These are phyloP conservation scores for Esox lucius DNA, from an alignment of 2,797 vertebrate species.

Conservation along the genomic window DNA sequence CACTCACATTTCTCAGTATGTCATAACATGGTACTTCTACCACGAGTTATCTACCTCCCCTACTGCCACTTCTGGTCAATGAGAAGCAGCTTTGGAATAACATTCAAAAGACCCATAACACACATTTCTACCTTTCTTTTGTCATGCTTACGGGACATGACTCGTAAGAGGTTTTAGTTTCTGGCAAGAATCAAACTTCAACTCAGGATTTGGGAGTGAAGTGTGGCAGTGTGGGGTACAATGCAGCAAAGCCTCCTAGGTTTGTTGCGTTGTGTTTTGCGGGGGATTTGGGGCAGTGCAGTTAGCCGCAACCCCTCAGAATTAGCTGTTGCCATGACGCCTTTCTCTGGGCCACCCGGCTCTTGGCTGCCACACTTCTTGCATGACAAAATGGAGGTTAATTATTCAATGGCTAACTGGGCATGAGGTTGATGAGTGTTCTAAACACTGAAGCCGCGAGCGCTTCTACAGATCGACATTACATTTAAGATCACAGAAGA, in stretches of 20 bases:
- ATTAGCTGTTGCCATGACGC: conserved; percentile 6
- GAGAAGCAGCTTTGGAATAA: not conserved
- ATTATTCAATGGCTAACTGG: conserved; percentile 9
- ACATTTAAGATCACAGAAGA: not conserved
- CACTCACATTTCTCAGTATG: not conserved
- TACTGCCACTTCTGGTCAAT: not conserved
- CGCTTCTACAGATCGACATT: not conserved
- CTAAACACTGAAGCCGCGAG: not conserved
- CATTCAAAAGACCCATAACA: not conserved
- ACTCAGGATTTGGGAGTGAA: not conserved
- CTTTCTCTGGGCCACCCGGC: not conserved
- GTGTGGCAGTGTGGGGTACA: not conserved
- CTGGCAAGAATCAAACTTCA: no score
- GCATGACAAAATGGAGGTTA: not conserved
- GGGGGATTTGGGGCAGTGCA: conserved; percentile 1
- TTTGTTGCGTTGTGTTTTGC: not conserved
- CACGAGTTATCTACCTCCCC: not conserved
- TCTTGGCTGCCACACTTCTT: not conserved
- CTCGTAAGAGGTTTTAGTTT: not conserved
- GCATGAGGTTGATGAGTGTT: conserved; percentile 1
- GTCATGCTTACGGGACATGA: not conserved
- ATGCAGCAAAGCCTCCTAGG: not conserved
- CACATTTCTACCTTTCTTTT: not conserved
- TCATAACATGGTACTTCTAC: not conserved
- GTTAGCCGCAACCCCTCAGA: not conserved